Conservation (phyloP, 2,888 invertebrate genomes). For the Adelphocoris suturalis region DNA sequence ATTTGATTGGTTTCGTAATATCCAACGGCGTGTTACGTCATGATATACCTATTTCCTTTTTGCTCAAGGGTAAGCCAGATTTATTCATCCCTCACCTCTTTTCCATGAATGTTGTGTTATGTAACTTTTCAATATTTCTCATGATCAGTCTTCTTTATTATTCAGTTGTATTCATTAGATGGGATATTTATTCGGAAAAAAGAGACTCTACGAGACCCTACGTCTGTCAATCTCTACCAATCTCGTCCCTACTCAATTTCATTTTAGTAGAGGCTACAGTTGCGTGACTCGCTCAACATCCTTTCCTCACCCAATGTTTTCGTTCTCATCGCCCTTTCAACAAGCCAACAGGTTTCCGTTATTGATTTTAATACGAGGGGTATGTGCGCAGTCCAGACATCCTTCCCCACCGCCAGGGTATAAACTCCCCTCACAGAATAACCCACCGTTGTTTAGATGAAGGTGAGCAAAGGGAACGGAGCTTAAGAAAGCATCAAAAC, state of each 20-base stretch:
- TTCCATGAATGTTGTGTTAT: no score
- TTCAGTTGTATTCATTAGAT: neutral
- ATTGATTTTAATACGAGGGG: conserved; percentile 71
- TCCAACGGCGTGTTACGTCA: no score
- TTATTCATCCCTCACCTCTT: no score
- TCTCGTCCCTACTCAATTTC: conserved; percentile 20
- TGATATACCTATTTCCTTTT: no score
- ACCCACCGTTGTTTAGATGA: conserved; percentile 55
- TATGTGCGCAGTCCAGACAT: conserved; percentile 65
- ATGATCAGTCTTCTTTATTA: neutral
- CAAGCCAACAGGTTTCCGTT: conserved; percentile 73
- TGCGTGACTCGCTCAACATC: conserved; percentile 1
- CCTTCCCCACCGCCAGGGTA: conserved; percentile 23
- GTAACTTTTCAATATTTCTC: no score
- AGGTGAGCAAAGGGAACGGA: conserved; percentile 33
- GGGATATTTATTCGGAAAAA: neutral
- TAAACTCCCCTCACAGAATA: conserved; percentile 19
- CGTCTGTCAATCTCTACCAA: neutral
- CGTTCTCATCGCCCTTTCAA: conserved; percentile 31
- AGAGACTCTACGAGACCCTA: neutral
- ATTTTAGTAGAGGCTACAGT: conserved; percentile 12
- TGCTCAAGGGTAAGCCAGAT: no score
- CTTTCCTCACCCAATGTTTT: neutral
- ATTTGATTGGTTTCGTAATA: no score
- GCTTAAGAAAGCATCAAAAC: neutral